phyloP scores from a whole-genome alignment of 2,888 invertebrate species.

The Xylocampa areola region DNA sequence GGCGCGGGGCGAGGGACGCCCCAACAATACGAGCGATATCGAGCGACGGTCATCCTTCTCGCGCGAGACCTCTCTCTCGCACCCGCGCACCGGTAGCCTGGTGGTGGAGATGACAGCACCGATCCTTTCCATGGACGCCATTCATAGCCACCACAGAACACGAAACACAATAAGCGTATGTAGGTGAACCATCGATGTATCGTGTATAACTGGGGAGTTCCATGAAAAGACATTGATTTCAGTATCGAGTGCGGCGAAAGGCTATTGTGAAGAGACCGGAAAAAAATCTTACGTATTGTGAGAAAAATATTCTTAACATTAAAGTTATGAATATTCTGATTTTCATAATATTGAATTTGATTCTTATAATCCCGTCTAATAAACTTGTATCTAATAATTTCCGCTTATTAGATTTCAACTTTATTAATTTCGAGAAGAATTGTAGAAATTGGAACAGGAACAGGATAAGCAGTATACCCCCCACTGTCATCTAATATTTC shows the following conservation, averaged over 20 bases:
- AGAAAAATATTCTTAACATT: slow-evolving; percentile 10
- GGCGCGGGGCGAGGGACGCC: slow-evolving; percentile 68
- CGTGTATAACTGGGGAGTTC: slow-evolving; percentile 51
- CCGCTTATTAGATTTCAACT: no score
- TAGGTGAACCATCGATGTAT: slow-evolving; percentile 67
- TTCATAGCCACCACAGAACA: slow-evolving; percentile 66
- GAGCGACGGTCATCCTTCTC: slow-evolving; percentile 72
- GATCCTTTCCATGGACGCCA: slow-evolving; percentile 64
- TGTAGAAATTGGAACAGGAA: no score
- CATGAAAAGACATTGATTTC: slow-evolving; percentile 62
- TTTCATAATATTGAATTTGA: no score
- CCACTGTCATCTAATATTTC: no score
- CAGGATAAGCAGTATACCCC: no score
- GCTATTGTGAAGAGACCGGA: slow-evolving; percentile 54
- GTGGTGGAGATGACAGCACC: slow-evolving; percentile 61
- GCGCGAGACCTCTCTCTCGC: slow-evolving; percentile 43
- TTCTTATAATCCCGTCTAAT: no score
- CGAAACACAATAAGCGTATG: slow-evolving; percentile 61
- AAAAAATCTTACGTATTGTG: slow-evolving; percentile 37
- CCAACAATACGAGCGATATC: slow-evolving; percentile 76
- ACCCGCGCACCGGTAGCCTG: slow-evolving; percentile 52
- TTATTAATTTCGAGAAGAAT: no score
- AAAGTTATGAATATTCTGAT: no score
- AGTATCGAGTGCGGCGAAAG: slow-evolving; percentile 54
- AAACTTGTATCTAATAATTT: no score